These are phyloP conservation scores for Lacerta agilis DNA, from an alignment of 2,797 vertebrate species.

Conservation along the genomic window DNA sequence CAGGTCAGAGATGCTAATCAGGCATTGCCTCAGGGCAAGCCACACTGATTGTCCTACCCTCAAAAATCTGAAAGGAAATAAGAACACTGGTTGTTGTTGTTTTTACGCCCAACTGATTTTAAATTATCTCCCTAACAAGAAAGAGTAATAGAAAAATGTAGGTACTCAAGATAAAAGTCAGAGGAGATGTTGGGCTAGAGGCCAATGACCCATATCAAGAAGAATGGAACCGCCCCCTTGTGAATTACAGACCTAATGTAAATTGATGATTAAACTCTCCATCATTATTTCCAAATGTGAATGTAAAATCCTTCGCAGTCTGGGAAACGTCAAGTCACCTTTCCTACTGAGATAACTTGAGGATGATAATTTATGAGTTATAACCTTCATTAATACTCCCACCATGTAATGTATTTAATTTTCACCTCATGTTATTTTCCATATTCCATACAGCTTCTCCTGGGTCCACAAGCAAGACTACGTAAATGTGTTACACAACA, in stretches of 20 bases:
- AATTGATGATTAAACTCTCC: conserved; percentile 68
- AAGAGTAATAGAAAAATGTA: conserved; percentile 10
- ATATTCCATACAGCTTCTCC: conserved; percentile 9
- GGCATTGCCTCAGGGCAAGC: neutral
- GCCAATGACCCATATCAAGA: conserved; percentile 37
- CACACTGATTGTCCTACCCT: neutral
- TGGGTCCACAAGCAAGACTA: conserved; percentile 23
- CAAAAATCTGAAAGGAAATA: too few species aligned
- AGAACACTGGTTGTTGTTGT: neutral
- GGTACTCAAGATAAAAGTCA: conserved; percentile 21
- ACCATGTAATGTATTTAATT: conserved; percentile 67
- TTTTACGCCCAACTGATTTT: neutral
- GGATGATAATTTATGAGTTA: conserved; percentile 70
- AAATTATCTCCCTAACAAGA: neutral
- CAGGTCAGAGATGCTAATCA: neutral
- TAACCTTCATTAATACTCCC: conserved; percentile 66
- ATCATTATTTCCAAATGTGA: conserved; percentile 66
- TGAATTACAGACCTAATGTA: conserved; percentile 64
- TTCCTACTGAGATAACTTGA: conserved; percentile 68
- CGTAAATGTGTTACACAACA: conserved; percentile 30
- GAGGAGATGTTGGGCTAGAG: conserved; percentile 35
- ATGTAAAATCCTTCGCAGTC: conserved; percentile 68
- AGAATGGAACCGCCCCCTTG: conserved; percentile 36
- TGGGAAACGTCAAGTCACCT: conserved; percentile 63
- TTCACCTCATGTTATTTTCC: conserved; percentile 64